Evolutionary conservation across 1,140 invertebrate genomes (phyloP), one percentile per base, ranked within the genome.

Genomic region (Pseudomyrmex sp.): DNA sequence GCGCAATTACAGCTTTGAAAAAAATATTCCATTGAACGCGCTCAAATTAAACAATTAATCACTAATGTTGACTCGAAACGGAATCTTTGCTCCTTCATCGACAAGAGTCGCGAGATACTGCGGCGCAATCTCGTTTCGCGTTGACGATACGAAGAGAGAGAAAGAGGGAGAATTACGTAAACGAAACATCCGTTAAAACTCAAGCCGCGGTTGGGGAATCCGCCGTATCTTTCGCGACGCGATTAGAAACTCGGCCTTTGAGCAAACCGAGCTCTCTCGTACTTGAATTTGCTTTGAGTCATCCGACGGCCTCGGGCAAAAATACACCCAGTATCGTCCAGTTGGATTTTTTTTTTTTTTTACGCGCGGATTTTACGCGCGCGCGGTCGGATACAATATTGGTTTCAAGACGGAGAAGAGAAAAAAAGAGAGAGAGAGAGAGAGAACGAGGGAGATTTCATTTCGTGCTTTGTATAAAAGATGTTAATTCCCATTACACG

Each of bases 221-320:
- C 73, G 20, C 52, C 52, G 23, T 72, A 72, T 80, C 46, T 79
- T 75, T 66, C 26, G 23, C 52, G 15, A 20, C 48, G 44, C 48
- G 23, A 74, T 83, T 65, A 58, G 62, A 85, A 59, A 52, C 70
- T 50, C n/a, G 44, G 35, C 15, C 23, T 65, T 61, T 26, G 26
- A 15, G 83, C 83, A 70, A 50, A 65, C 54, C 12, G 54, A 61
- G 18, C 18, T 18, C 80, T 52, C 68, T 75, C 46, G 46, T 59
- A 54, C 68, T 23, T 68, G 56, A 61, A 70, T 80, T 72, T 80
- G 8, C 54, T 70, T 72, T 52, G 66, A 72, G 73, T 74, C 63
- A 69, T 68, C 70, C 35, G 20, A 48, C 46, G 70, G 56, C 61
- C 74, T 85, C 83, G 59, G 61, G n/a, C 50, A 66, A 86, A 80